These are phyloP conservation scores for Lepeophtheirus nordmannii DNA, from an alignment of 2,888 invertebrate genomes.

Conservation along the genomic window DNA sequence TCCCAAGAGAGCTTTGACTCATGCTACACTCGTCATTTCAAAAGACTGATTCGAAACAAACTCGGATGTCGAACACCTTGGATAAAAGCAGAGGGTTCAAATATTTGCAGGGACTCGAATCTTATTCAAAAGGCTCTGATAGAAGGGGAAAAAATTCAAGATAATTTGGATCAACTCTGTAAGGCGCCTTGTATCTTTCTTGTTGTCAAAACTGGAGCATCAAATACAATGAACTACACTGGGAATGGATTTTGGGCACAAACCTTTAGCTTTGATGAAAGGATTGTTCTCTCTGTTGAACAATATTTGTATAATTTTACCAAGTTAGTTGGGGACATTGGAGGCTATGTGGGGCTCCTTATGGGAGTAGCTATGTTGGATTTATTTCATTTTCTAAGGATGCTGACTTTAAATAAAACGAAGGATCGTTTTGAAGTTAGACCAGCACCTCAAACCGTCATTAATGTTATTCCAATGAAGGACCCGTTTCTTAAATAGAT, in stretches of 20 bases:
- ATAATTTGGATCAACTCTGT: background rate
- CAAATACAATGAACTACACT: conserved; percentile 6
- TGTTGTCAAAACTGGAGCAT: background rate
- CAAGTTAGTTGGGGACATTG: background rate
- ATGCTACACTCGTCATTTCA: background rate
- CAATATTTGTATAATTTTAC: background rate
- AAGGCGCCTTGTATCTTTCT: background rate
- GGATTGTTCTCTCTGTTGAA: background rate
- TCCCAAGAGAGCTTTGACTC: background rate
- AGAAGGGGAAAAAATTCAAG: background rate
- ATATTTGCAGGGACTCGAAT: background rate
- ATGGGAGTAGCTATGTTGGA: background rate
- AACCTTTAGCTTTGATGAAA: background rate
- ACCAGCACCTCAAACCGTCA: background rate
- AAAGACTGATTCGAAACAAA: background rate
- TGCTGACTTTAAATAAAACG: background rate
- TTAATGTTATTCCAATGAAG: background rate
- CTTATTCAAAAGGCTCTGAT: background rate
- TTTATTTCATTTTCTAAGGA: background rate
- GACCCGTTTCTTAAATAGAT: background rate
- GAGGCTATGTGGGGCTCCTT: conserved; percentile 1
- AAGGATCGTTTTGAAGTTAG: background rate
- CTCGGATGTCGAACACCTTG: background rate
- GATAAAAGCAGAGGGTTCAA: background rate
- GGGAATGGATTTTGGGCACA: background rate